Evolutionary conservation across 2,888 invertebrate species (phyloP), one percentile per base, ranked within the genome.

Genomic region (Drosophila pseudotalamancana): DNA sequence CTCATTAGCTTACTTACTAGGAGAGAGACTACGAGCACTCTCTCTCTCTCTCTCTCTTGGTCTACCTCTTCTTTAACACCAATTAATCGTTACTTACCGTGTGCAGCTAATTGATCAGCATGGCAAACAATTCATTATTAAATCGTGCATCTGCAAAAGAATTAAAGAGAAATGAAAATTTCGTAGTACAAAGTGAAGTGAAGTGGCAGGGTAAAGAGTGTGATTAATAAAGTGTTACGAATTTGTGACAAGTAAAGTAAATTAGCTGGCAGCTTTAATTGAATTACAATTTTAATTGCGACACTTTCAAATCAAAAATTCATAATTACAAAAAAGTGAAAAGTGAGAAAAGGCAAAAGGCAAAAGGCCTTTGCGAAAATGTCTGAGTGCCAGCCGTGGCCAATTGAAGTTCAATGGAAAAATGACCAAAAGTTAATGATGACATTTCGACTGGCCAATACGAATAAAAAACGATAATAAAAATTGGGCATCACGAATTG

Each of bases 331-430:
- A 16, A 23, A 34, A 43, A 46, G 46, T 46, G 46, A 53, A 56
- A 39, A 11, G 18, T 35, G 18, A 46, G 34, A 51, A 55, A 51
- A 55, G 31, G 57, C 37, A n/a, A n/a, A n/a, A n/a, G n/a, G n/a
- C n/a, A n/a, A n/a, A n/a, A n/a, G n/a, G n/a, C 35, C 40, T 39
- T 48, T 32, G 45, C 49, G 51, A 54, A 63, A 66, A 61, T n/a
- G 18, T 66, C 48, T 53, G 60, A 56, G 45, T 59, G 61, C 49
- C 67, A 50, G 66, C 49, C 68, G 48, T 67, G 39, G 60, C 78
- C 67, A 84, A 83, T 85, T 82, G 71, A 82, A 72, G 82, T 70
- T 69, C 77, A 84, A 71, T 76, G 45, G 66, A 64, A 61, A 66
- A 60, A 66, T 66, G 59, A 66, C 51, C 66, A 72, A 73, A 84